Base-by-base conservation (phyloP, 2,797 vertebrate species). In the Parotocinclus haroldoi region DNA sequence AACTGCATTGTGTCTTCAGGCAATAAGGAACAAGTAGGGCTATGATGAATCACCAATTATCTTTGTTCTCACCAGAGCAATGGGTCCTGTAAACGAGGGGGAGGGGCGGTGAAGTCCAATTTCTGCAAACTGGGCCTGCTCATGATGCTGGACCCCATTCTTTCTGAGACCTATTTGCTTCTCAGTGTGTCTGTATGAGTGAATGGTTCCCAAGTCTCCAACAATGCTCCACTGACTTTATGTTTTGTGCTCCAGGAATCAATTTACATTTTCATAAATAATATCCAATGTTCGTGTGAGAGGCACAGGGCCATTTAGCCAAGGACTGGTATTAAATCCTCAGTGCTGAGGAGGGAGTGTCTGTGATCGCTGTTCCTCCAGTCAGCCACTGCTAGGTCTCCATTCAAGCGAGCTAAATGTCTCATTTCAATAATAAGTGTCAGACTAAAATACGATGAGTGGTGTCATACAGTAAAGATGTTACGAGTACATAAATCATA, bases 401-500 rank as follows among this genome's bases (percentile, higher is more conserved):
- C 79, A 81, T 81, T 82, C 81, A 69, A 58, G 74, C 73, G 59
- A 68, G 75, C 80, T 81, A 86, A 89, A 90, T 82, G 87, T 88
- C 87, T 89, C 83, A 89, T 90, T 89, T 90, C 85, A 89, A 89
- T 90, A 89, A 86, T 85, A 90, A 88, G 90, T 81, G 85, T 88
- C 84, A 89, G 80, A 54, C 79, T 83, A 91, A 90, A 92, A 92
- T 91, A 90, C 81, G 77, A 91, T 83, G 80, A 80, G 81, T 76
- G 72, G 85, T 85, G 84, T 71, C 76, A 70, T 71, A 85, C 80
- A 81, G 74, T 65, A 84, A 78, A 78, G 89, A 79, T 83, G 78
- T 84, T 81, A 87, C 86, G 88, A 88, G 81, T 86, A 78, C 86
- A 92, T 93, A 88, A 93, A 92, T 93, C 88, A 92, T 79, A 82